Percentiles rank a stretch among this genome's conserved stretches.
Evolutionary conservation across 2,113 vertebrate genomes (phyloP).

Genomic region (Mirza zaza): DNA sequence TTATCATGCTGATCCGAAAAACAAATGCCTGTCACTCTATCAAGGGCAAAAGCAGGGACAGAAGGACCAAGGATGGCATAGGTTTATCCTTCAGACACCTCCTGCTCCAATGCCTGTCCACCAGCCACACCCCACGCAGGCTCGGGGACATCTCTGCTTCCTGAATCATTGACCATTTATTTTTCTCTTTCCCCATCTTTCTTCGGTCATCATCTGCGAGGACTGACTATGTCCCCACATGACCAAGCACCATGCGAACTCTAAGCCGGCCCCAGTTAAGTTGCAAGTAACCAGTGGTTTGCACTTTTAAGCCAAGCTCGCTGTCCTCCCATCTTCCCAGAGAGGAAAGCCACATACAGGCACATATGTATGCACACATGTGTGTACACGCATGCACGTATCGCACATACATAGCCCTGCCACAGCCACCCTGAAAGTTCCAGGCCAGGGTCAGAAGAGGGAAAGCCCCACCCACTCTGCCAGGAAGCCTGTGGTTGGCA

Average conservation of each 20-base stretch:
- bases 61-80: background rate
- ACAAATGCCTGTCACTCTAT: background rate
- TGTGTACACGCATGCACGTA: background rate
- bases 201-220: background rate
- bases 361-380: background rate
- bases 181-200: background rate
- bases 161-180: accelerated
- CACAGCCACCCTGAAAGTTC: background rate
- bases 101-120: background rate
- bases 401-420: background rate
- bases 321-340: background rate
- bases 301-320: background rate
- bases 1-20: background rate
- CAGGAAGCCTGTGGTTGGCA: background rate
- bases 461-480: background rate
- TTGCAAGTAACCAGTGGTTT: background rate
- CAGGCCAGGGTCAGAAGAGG: accelerated
- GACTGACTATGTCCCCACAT: background rate
- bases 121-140: background rate
- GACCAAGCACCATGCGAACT: background rate
- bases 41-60: background rate
- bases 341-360: background rate
- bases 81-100: background rate
- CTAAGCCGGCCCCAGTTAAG: background rate
- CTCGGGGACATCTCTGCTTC: background rate